Base-by-base conservation (phyloP, 1,140 invertebrate genomes). In the Leptoteleia sp. region DNA sequence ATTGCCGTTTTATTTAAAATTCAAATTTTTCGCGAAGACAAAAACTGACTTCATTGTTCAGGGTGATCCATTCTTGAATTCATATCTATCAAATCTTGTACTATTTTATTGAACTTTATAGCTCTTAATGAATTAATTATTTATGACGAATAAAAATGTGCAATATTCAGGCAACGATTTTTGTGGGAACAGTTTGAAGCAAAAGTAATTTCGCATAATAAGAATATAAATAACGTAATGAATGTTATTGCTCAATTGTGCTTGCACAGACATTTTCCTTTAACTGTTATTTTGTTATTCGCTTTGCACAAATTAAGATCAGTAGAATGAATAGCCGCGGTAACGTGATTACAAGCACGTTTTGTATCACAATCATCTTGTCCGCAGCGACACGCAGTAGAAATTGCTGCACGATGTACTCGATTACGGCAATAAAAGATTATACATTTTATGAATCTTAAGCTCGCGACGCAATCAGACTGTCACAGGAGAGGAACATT, bases 391-490 rank as follows among this genome's bases (percentile, higher is more conserved):
- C 29, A 16, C n/a, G n/a, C 7, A 15, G 25, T 57, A 40, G 15
- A 43, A 13, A 43, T 43, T 57, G 54, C 27, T 40, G 38, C 40
- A 42, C 9, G 38, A 13, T 55, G 35, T 37, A 55, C 27, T 57
- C 31, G 54, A 57, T 57, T 57, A 22, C 54, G 3, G 38, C 54
- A 57, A 43, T 43, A 57, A 57, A 57, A 43, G 54, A 57, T 57
- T 57, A 33, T 11, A 43, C 27, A 31, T n/a, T n/a, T n/a, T n/a
- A n/a, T n/a, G n/a, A n/a, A n/a, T n/a, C n/a, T n/a, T n/a, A n/a
- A n/a, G n/a, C n/a, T n/a, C n/a, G n/a, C n/a, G n/a, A n/a, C n/a
- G n/a, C n/a, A n/a, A n/a, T n/a, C n/a, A n/a, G n/a, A n/a, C n/a
- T n/a, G n/a, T n/a, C n/a, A n/a, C n/a, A n/a, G n/a, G n/a, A n/a